Conservation (phyloP, 2,888 invertebrate species). For the Junonia oenone region DNA sequence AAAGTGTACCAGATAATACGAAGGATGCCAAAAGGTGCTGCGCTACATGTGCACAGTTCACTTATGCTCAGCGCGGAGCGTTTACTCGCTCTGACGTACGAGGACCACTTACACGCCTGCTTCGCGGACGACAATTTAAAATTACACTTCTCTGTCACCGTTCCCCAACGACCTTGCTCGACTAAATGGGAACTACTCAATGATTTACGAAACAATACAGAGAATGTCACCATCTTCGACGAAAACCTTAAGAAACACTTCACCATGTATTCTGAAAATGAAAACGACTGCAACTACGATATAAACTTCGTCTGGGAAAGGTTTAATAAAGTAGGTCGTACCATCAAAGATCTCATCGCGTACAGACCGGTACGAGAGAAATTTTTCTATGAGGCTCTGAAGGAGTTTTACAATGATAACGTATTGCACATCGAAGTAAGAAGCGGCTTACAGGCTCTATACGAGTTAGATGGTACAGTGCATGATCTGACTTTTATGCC, state of each 20-base stretch:
- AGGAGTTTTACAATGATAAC: constrained; percentile 83
- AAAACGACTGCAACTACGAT: constrained; percentile 54
- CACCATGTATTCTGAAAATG: constrained; percentile 71
- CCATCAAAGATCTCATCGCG: constrained; percentile 74
- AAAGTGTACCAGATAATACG: constrained; percentile 83
- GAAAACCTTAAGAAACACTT: constrained; percentile 70
- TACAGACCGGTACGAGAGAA: constrained; percentile 83
- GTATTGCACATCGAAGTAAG: constrained; percentile 85
- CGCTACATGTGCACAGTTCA: constrained; percentile 84
- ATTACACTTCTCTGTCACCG: constrained; percentile 53
- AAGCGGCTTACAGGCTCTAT: constrained; percentile 77
- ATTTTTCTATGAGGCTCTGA: constrained; percentile 80
- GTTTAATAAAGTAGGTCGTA: constrained; percentile 75
- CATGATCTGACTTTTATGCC: constrained; percentile 76
- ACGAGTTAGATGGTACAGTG: constrained; percentile 81
- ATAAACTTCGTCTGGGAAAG: constrained; percentile 80
- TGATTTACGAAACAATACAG: constrained; percentile 62
- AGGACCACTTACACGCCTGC: constrained; percentile 81
- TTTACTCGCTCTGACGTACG: constrained; percentile 81
- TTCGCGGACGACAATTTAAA: constrained; percentile 42
- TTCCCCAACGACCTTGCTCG: constrained; percentile 51
- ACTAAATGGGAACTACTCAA: constrained; percentile 70
- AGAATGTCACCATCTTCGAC: constrained; percentile 71
- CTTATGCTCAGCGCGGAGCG: constrained; percentile 81
- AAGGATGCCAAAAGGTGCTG: constrained; percentile 87